A percentile compares a stretch with the other conserved stretches of the same genome.
phyloP scores from a whole-genome alignment of 64 coral and sea anemone genomes.

The Stylophora pistillata region DNA sequence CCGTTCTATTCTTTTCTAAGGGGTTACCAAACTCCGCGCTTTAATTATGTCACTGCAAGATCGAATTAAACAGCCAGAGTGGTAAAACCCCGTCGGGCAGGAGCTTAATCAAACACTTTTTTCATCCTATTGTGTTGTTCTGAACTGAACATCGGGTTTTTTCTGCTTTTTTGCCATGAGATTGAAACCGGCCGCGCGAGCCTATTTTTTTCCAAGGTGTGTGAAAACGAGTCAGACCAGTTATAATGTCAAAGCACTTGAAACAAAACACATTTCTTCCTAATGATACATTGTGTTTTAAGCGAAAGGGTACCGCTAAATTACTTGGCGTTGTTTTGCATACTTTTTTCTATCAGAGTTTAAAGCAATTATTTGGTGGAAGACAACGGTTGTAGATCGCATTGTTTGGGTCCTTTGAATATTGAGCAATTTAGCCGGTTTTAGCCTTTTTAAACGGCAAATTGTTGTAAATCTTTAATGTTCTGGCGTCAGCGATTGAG shows the following conservation, averaged over 20 bases:
- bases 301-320: conserved; percentile 36
- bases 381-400: not conserved
- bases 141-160: not conserved
- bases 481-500: conserved; percentile 13
- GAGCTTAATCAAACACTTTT: not conserved
- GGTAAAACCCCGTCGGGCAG: not conserved
- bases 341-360: conserved; percentile 22
- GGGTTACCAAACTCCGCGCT: not conserved
- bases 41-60: conserved; percentile 4
- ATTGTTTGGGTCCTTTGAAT: conserved; percentile 42
- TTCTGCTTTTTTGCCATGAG: not conserved
- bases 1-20: not conserved
- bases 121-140: not conserved
- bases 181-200: not conserved
- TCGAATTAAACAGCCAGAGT: not conserved
- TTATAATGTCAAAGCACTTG: conserved; percentile 3
- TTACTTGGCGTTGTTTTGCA: conserved; percentile 25
- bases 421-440: conserved; percentile 23
- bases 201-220: not conserved
- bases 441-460: not conserved
- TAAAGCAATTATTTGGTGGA: conserved; percentile 36
- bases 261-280: not conserved
- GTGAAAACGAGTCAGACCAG: not conserved
- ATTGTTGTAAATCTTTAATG: not conserved
- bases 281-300: conserved; percentile 28